These are phyloP conservation scores for Altica lythri DNA, from an alignment of 2,888 invertebrate genomes.

Conservation along the genomic window DNA sequence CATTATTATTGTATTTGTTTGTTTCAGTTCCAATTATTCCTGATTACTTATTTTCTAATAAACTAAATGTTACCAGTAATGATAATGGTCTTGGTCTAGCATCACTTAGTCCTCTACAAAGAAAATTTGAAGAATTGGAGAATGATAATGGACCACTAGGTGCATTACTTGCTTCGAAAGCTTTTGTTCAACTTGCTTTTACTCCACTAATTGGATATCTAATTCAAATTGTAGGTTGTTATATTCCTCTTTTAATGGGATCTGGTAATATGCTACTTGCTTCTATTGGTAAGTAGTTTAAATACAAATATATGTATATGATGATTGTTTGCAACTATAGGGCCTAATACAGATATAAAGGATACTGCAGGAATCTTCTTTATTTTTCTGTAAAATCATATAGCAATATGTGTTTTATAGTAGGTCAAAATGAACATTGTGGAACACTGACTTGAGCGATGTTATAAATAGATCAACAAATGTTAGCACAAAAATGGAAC, in stretches of 20 bases:
- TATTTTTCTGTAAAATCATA: too few relatives aligned
- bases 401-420: too few relatives aligned
- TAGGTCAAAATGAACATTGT: too few relatives aligned
- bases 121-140: constrained; percentile 56
- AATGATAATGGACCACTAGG: constrained; percentile 72
- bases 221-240: constrained; percentile 69
- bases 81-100: constrained; percentile 41
- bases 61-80: constrained; percentile 49
- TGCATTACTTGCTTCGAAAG: constrained; percentile 74
- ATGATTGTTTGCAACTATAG: too few relatives aligned
- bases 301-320: too few relatives aligned
- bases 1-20: neutral
- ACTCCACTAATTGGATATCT: constrained; percentile 77
- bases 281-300: constrained; percentile 65
- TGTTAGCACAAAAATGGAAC: too few relatives aligned
- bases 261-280: constrained; percentile 70
- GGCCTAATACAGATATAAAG: too few relatives aligned
- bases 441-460: too few relatives aligned
- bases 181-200: constrained; percentile 76
- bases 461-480: too few relatives aligned
- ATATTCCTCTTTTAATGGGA: constrained; percentile 70
- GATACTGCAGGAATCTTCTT: too few relatives aligned
- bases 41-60: constrained; percentile 69
- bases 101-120: constrained; percentile 55
- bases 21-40: constrained; percentile 78